Evolutionary conservation across 2,113 vertebrate species (phyloP).

Genomic region (Recurvirostra avosetta): DNA sequence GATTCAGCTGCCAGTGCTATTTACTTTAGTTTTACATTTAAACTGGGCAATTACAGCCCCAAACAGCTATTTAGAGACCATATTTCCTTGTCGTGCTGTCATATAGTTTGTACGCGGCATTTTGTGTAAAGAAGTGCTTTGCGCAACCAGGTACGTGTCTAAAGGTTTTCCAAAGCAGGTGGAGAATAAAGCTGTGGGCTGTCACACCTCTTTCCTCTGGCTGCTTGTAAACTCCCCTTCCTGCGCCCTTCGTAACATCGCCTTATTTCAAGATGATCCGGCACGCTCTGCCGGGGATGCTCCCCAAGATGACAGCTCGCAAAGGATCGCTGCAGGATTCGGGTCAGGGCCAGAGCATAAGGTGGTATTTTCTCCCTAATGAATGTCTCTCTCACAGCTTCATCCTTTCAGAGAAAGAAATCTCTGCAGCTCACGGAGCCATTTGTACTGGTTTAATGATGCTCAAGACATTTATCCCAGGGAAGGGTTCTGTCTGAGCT

Average conservation of each 20-base stretch:
- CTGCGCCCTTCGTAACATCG: not conserved
- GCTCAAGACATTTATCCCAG: slow-evolving; percentile 1
- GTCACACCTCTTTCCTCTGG: not conserved
- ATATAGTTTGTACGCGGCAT: rapidly evolving
- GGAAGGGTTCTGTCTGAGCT: slow-evolving; percentile 30
- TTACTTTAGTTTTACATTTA: not conserved
- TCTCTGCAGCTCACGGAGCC: not conserved
- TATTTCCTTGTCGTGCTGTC: not conserved
- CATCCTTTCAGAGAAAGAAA: slow-evolving; percentile 19
- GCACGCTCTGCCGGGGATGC: not conserved
- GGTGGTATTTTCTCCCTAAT: slow-evolving; percentile 12
- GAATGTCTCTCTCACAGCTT: slow-evolving; percentile 10
- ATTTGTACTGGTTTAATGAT: slow-evolving; percentile 33
- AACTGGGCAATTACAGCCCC: not conserved
- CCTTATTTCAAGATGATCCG: not conserved
- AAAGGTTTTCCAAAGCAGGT: not conserved
- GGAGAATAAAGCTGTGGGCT: not conserved
- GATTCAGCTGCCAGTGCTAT: slow-evolving; percentile 22
- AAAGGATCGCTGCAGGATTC: not conserved
- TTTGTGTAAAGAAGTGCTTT: not conserved
- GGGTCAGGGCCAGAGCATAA: not conserved
- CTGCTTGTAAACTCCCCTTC: not conserved
- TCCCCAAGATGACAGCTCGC: not conserved
- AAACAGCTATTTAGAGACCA: not conserved
- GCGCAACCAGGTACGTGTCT: rapidly evolving